phyloP scores from a whole-genome alignment of 2,888 invertebrate genomes.

The Acleris literana region DNA sequence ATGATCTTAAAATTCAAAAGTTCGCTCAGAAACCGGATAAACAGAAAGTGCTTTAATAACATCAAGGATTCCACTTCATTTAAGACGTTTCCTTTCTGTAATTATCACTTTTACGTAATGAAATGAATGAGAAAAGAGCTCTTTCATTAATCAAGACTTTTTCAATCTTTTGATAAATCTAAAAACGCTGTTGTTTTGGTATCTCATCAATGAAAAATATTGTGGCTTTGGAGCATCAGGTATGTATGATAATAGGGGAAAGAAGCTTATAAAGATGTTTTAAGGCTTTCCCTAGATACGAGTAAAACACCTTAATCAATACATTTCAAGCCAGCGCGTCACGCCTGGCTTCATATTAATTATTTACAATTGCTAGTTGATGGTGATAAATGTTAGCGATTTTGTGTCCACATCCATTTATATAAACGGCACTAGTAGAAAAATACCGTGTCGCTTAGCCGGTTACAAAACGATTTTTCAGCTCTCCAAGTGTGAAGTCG shows the following conservation, averaged over 20 bases:
- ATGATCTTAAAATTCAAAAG: constrained; percentile 9
- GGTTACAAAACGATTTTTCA: constrained; percentile 9
- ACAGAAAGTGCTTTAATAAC: constrained; percentile 22
- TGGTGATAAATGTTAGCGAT: neutral
- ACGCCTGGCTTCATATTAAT: too few relatives aligned
- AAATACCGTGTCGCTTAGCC: neutral
- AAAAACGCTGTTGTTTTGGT: too few relatives aligned
- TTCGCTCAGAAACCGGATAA: constrained; percentile 9
- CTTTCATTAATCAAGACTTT: neutral
- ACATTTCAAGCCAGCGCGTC: too few relatives aligned
- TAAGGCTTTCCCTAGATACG: too few relatives aligned
- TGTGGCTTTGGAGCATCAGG: too few relatives aligned
- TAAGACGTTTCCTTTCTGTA: constrained; percentile 24
- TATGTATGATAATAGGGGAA: too few relatives aligned
- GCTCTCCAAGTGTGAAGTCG: constrained; percentile 4
- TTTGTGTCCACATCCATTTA: neutral
- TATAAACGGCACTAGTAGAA: neutral
- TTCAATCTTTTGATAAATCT: neutral
- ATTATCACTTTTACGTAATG: constrained; percentile 10
- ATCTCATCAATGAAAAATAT: too few relatives aligned
- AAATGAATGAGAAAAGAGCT: neutral
- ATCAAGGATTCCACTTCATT: constrained; percentile 30
- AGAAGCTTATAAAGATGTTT: too few relatives aligned
- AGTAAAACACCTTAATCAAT: too few relatives aligned
- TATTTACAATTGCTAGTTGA: too few relatives aligned